Evolutionary conservation across 2,888 invertebrate genomes (phyloP).

Genomic region (Oscheius sp.): DNA sequence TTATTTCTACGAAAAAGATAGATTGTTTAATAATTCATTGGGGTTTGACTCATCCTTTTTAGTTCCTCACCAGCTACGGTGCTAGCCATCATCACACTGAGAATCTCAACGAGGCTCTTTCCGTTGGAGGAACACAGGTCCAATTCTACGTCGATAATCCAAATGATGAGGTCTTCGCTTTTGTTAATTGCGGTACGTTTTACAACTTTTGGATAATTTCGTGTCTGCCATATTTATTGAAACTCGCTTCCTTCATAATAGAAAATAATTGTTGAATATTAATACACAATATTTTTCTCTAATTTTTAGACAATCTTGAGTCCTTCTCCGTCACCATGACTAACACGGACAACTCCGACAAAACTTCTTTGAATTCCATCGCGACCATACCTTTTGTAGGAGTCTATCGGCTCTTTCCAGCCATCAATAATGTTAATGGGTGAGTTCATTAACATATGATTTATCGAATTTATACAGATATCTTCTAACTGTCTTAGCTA

Average conservation of each 20-base stretch:
- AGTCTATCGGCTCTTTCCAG: conserved; percentile 7
- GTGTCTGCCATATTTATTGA: no score
- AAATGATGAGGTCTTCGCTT: conserved; percentile 1
- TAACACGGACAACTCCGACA: background rate
- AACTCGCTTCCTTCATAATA: no score
- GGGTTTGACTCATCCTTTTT: conserved; percentile 19
- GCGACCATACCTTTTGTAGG: conserved; percentile 17
- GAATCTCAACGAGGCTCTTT: conserved; percentile 30
- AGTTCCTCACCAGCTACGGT: conserved; percentile 46
- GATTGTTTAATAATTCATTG: background rate
- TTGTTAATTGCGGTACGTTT: conserved; percentile 23
- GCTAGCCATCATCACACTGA: conserved; percentile 48
- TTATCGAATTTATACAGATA: background rate
- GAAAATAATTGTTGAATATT: no score
- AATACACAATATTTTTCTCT: no score
- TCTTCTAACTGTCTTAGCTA: background rate
- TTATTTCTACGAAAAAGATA: background rate
- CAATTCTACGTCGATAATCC: conserved; percentile 1
- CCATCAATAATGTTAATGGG: background rate
- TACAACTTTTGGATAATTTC: background rate
- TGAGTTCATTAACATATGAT: background rate
- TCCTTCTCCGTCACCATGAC: background rate
- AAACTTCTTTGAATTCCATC: background rate
- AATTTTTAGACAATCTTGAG: background rate
- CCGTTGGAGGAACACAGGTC: background rate